Percentiles rank a stretch among this genome's conserved stretches.
These are phyloP conservation scores for Beris morrisii DNA, from an alignment of 2,888 invertebrate genomes.

Conservation along the genomic window DNA sequence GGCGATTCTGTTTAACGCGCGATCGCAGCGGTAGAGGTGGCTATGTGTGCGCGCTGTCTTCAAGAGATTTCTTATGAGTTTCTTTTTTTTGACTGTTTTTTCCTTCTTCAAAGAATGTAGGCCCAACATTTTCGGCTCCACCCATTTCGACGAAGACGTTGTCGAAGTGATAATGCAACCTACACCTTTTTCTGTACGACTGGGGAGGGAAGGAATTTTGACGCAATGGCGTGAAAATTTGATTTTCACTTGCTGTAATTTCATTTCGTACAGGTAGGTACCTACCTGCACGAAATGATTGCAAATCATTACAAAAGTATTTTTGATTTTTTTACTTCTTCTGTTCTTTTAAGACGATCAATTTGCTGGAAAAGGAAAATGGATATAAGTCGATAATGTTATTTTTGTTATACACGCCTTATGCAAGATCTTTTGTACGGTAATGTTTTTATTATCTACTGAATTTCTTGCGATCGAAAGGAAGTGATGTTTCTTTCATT, in stretches of 20 bases:
- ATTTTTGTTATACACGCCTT: no score
- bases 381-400: constrained; percentile 13
- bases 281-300: no score
- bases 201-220: constrained; percentile 33
- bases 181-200: neutral
- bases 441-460: no score
- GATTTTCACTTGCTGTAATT: constrained; percentile 33
- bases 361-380: neutral
- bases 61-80: neutral
- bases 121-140: constrained; percentile 1
- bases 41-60: neutral
- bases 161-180: constrained; percentile 21
- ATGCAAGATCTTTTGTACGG: no score
- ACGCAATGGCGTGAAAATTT: constrained; percentile 39
- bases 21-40: neutral
- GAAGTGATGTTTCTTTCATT: no score
- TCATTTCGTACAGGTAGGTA: neutral
- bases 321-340: constrained; percentile 22
- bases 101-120: neutral
- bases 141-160: no score
- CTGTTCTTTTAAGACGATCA: constrained; percentile 2
- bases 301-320: constrained; percentile 5
- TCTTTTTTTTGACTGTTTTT: neutral
- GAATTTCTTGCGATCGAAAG: no score
- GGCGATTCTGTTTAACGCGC: neutral